Evolutionary conservation across 2,113 vertebrate species (phyloP).

Genomic region (Erpornis zantholeuca): DNA sequence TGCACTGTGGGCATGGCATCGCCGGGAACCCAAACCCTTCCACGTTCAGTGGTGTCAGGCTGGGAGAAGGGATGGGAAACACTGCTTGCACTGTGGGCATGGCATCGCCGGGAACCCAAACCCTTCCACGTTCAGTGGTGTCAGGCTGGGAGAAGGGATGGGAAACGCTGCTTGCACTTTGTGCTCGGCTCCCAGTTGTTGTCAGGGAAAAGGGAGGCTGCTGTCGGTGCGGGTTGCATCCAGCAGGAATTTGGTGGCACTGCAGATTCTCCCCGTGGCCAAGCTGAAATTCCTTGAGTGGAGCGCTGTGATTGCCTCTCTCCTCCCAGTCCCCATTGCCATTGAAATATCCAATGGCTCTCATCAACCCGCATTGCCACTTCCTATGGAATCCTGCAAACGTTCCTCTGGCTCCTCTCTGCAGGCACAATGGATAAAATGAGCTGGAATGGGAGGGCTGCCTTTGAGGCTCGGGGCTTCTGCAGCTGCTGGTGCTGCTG

Average conservation of each 20-base stretch:
- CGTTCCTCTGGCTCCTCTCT: neutral
- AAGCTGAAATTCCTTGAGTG: neutral
- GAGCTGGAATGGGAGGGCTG: slow-evolving; percentile 65
- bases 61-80: too few species aligned
- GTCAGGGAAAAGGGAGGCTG: neutral
- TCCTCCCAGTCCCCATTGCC: neutral
- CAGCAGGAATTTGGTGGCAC: neutral
- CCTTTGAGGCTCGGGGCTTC: neutral
- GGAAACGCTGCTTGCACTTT: neutral
- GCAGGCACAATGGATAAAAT: slow-evolving; percentile 55
- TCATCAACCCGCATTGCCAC: slow-evolving; percentile 74
- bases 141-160: neutral
- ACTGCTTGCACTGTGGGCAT: too few species aligned
- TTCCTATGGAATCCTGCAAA: slow-evolving; percentile 63
- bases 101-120: neutral
- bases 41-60: neutral
- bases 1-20: accelerated
- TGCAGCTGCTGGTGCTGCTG: slow-evolving; percentile 69
- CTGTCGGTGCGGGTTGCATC: too few species aligned
- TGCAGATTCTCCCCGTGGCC: neutral
- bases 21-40: accelerated
- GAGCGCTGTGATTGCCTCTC: neutral
- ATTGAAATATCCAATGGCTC: slow-evolving; percentile 71
- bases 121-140: accelerated
- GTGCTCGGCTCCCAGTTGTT: neutral